Conservation (phyloP, 2,888 invertebrate genomes). For the Drosophila longiperda region DNA sequence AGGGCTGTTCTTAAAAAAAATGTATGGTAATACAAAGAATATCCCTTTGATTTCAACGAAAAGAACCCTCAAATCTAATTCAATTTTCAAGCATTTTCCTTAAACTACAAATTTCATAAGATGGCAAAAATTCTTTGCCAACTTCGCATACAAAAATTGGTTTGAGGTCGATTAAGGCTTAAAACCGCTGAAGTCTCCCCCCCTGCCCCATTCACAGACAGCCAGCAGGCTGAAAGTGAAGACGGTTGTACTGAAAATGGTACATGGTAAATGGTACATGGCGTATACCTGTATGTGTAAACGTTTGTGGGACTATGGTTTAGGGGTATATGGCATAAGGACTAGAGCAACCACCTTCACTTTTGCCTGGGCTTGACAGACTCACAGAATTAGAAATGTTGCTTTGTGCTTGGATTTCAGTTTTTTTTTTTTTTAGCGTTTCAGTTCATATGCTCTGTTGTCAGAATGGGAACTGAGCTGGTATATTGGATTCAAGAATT, state of each 20-base stretch:
- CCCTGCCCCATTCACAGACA: neutral
- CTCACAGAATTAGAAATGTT: constrained; percentile 1
- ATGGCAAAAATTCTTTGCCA: constrained; percentile 32
- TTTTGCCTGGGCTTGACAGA: constrained; percentile 33
- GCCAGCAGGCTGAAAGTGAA: constrained; percentile 63
- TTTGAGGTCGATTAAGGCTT: constrained; percentile 23
- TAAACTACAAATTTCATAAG: constrained; percentile 19
- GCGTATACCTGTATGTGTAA: neutral
- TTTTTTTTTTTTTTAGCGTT: constrained; percentile 4
- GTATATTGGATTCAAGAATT: neutral
- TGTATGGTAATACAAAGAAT: constrained; percentile 10
- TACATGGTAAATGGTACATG: neutral
- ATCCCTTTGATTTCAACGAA: constrained; percentile 10
- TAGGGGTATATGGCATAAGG: neutral
- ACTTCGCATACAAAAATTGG: constrained; percentile 14
- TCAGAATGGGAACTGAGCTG: neutral
- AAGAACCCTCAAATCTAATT: constrained; percentile 2
- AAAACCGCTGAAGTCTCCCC: constrained; percentile 1
- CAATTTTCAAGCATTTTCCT: constrained; percentile 20
- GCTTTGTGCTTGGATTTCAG: constrained; percentile 5
- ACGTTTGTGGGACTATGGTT: neutral
- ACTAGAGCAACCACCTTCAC: constrained; percentile 34
- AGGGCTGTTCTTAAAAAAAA: constrained; percentile 12
- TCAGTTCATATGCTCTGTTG: neutral
- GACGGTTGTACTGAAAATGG: constrained; percentile 23